Percentiles rank a stretch among this genome's conserved stretches.
Evolutionary conservation across 1,140 invertebrate species (phyloP).

Genomic region (Anastatus disparis): DNA sequence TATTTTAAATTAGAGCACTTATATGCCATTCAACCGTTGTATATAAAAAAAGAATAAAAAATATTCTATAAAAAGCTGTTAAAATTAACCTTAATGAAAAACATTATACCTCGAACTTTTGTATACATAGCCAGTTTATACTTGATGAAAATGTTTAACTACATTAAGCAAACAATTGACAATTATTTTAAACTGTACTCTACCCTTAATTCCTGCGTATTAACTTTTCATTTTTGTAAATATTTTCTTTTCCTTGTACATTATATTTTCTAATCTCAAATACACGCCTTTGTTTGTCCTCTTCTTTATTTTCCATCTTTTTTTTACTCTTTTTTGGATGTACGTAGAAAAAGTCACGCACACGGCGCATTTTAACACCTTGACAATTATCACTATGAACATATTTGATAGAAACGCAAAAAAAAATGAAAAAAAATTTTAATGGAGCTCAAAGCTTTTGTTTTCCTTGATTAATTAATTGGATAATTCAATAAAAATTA

Average conservation of each 20-base stretch:
- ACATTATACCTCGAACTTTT: no score
- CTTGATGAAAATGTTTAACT: no score
- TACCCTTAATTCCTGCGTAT: not conserved
- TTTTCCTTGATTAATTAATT: no score
- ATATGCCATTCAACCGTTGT: no score
- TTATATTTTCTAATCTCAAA: not conserved
- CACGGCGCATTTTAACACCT: constrained; percentile 32
- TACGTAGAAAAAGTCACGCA: constrained; percentile 20
- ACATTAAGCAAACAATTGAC: no score
- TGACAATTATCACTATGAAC: not conserved
- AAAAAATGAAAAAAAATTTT: not conserved
- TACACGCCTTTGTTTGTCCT: not conserved
- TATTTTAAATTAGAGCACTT: no score
- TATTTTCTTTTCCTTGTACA: not conserved
- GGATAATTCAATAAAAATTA: no score
- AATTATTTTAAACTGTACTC: not conserved
- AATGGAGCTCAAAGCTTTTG: no score
- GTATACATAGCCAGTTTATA: no score
- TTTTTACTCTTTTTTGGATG: not conserved
- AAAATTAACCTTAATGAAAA: no score
- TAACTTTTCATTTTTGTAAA: not conserved
- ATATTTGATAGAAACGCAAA: not conserved
- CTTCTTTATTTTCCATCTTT: not conserved
- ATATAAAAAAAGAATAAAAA: no score
- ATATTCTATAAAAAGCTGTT: no score